phyloP scores from a whole-genome alignment of 2,888 invertebrate genomes.

The Ophion obscuratus region DNA sequence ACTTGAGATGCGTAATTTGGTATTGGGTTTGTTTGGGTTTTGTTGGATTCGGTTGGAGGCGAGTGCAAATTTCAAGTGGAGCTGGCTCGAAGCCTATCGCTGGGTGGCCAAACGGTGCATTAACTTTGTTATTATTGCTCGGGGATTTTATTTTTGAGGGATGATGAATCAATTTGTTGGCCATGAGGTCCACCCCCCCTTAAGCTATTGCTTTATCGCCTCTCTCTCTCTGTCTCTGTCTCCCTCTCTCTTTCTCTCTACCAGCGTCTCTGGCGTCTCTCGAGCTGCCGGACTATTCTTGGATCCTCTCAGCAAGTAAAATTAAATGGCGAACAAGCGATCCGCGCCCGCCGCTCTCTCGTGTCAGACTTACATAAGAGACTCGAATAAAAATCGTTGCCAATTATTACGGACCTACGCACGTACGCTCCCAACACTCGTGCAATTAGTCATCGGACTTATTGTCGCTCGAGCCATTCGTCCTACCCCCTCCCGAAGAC shows the following conservation, averaged over 20 bases:
- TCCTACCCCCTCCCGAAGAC: no score
- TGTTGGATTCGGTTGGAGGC: no score
- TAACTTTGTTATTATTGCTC: not conserved
- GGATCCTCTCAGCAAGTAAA: slow-evolving; percentile 73
- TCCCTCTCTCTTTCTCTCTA: not conserved
- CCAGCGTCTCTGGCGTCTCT: slow-evolving; percentile 72
- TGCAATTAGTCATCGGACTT: not conserved
- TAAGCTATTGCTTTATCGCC: not conserved
- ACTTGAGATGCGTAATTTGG: no score
- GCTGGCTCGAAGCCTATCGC: no score
- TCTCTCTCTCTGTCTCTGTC: not conserved
- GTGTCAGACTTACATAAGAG: slow-evolving; percentile 78
- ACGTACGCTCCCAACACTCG: not conserved
- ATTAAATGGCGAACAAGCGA: slow-evolving; percentile 73
- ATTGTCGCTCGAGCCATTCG: no score
- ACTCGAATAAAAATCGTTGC: slow-evolving; percentile 68
- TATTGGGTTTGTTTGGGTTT: no score
- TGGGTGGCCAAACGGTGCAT: no score
- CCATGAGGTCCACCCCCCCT: no score
- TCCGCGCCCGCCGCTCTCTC: slow-evolving; percentile 42
- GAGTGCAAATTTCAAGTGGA: no score
- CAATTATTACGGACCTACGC: slow-evolving; percentile 78
- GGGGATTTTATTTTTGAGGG: not conserved
- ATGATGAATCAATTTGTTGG: not conserved
- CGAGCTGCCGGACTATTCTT: slow-evolving; percentile 77